Evolutionary conservation across 2,888 invertebrate species (phyloP), one percentile per base, ranked within the genome.

Genomic region (Celastrina argiolus): DNA sequence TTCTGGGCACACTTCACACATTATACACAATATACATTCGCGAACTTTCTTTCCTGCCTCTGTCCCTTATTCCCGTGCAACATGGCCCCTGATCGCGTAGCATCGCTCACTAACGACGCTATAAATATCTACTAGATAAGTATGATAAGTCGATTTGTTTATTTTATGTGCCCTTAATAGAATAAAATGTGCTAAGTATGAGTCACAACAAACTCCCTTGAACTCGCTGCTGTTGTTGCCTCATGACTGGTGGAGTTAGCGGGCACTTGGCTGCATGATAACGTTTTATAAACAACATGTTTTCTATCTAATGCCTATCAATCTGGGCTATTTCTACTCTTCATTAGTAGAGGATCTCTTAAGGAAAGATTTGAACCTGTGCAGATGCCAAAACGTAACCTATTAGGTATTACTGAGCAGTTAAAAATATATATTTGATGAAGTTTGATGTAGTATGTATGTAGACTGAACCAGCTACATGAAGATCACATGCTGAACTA

Each of bases 61-160:
- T 18, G 18, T 18, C 45, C 10, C 18, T 18, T 45, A 45, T 45
- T 22, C 18, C 45, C 2, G 10, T 4, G 18, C 18, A 2, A 45
- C 45, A 12, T 10, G 10, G 45, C 10, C 2, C 2, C 8, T 6
- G 10, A 45, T 45, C 45, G 45, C 16, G 45, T 45, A 18, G 18
- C 16, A 2, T 2, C 2, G 16, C 16, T 18, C 36, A 36, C 36
- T 36, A 36, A 36, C 36, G 10, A 36, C 3, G 67, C 68, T 74
- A 71, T 72, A 70, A 70, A 71, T 71, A 70, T 66, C 66, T 16
- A 10, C n/a, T n/a, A n/a, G n/a, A 28, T 65, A 41, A 66, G 63
- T 67, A 61, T 63, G 56, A 68, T 64, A 58, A 61, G 42, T 67
- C 58, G 42, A 64, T 66, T 70, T 70, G 66, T 69, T 70, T 66